A percentile compares a stretch with the other conserved stretches of the same genome.
Evolutionary conservation across 2,113 vertebrate genomes (phyloP).

Genomic region (Aptenodytes patagonicus): DNA sequence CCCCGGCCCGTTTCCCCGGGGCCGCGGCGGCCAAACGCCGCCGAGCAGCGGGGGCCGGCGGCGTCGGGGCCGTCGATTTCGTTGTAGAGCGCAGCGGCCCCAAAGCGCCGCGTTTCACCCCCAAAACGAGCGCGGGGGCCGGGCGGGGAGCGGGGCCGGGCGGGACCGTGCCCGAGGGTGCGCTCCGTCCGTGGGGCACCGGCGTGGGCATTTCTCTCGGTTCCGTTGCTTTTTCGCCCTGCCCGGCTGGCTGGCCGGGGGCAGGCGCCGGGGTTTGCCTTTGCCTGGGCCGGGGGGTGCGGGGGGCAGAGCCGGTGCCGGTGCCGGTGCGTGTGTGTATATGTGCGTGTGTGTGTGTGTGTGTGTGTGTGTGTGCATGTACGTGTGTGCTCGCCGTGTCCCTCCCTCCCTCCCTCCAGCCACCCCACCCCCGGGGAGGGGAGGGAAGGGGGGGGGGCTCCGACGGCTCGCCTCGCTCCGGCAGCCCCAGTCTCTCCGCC

Average conservation of each 20-base stretch:
- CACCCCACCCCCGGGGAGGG: slow-evolving; percentile 44
- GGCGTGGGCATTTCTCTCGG: neutral
- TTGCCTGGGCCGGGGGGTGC: neutral
- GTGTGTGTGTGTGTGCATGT: neutral
- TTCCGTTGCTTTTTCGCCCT: neutral
- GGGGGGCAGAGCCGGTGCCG: neutral
- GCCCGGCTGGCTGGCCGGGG: neutral
- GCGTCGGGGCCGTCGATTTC: neutral
- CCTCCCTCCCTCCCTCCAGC: neutral
- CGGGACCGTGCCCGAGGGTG: neutral
- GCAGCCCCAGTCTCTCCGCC: slow-evolving; percentile 75
- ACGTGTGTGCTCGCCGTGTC: neutral
- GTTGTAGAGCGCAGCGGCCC: neutral
- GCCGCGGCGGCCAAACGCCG: neutral
- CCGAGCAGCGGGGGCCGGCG: neutral
- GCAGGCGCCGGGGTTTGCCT: neutral
- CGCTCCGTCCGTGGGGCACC: neutral
- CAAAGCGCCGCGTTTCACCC: neutral
- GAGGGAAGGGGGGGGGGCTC: slow-evolving; percentile 5
- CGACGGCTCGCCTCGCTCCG: slow-evolving; percentile 64
- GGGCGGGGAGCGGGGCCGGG: neutral
- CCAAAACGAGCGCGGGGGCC: neutral
- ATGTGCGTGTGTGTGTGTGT: too few species aligned
- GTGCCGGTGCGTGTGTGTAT: neutral
- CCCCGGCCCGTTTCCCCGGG: neutral